phyloP scores from a whole-genome alignment of 2,888 invertebrate species.

The Caenorhabditis sp. region DNA sequence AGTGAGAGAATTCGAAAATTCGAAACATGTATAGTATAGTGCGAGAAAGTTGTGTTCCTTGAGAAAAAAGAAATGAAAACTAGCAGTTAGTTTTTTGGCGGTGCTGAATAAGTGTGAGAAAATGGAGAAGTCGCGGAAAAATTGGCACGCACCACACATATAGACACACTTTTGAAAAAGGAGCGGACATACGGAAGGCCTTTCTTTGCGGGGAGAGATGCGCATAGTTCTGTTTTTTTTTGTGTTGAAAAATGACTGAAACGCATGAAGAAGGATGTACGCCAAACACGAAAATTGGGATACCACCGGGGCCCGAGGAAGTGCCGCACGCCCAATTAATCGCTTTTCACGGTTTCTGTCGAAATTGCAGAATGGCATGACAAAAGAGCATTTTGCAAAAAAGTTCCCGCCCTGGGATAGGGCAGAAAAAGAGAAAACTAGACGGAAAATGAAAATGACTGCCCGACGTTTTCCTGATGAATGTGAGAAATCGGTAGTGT shows the following conservation, averaged over 20 bases:
- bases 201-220: too few relatives aligned
- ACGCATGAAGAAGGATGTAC: slow-evolving; percentile 26
- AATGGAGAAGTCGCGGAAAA: slow-evolving; percentile 44
- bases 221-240: slow-evolving; percentile 6
- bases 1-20: too few relatives aligned
- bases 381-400: too few relatives aligned
- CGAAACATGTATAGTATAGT: neutral
- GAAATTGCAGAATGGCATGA: neutral
- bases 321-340: neutral
- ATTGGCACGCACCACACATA: slow-evolving; percentile 36
- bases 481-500: slow-evolving; percentile 10
- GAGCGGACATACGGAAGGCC: slow-evolving; percentile 6
- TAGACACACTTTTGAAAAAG: slow-evolving; percentile 20
- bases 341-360: neutral
- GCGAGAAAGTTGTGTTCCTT: too few relatives aligned
- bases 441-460: neutral
- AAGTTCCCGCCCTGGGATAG: too few relatives aligned
- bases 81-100: slow-evolving; percentile 44
- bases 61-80: slow-evolving; percentile 13
- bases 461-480: slow-evolving; percentile 23
- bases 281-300: neutral
- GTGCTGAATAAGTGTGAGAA: slow-evolving; percentile 50
- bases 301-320: slow-evolving; percentile 5
- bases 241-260: slow-evolving; percentile 47
- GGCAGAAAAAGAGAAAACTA: too few relatives aligned